Evolutionary conservation across 2,113 vertebrate genomes (phyloP), one percentile per base, ranked within the genome.

Genomic region (Microtus montanus): DNA sequence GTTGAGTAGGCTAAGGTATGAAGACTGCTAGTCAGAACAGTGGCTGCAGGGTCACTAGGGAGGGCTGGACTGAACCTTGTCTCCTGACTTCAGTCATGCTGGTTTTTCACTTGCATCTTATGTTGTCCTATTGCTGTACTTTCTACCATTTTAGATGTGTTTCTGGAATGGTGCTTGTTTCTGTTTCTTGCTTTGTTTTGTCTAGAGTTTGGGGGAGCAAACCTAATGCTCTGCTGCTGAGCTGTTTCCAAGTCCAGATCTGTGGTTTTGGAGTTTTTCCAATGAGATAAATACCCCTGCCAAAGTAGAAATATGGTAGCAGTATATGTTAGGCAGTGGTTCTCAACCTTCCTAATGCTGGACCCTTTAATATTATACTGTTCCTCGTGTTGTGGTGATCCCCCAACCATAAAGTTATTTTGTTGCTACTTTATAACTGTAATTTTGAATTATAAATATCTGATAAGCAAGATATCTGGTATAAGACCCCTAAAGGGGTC

Each of bases 101-200:
- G 61, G 41, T 91, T 95, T 93, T 13, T 95, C 33, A 71, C 9
- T 47, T 93, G 61, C n/a, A 28, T 41, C 68, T 93, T 80, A 41
- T 71, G 14, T 79, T 82, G n/a, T 78, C n/a, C 38, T 63, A 47
- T 75, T 49, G 58, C 77, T 87, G n/a, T 82, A 41, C n/a, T 58
- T 78, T 91, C 13, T 24, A 66, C 41, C 28, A 24, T 89, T 91
- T 82, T 82, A 61, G 35, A 82, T 61, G 54, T 82, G 35, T 61
- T 90, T 91, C 63, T 38, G 26, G 74, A 4, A 80, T 71, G 84
- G 19, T 87, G 15, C 24, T 10, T 26, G 54, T 93, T 75, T 93
- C 30, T 82, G 66, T 74, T 74, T 49, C 61, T 15, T 24, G 38
- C 52, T 91, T 79, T 30, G 11, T 87, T 78, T 91, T 90, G 7